Base-by-base conservation (phyloP, 2,797 vertebrate genomes). In the Coregonus ussuriensis region DNA sequence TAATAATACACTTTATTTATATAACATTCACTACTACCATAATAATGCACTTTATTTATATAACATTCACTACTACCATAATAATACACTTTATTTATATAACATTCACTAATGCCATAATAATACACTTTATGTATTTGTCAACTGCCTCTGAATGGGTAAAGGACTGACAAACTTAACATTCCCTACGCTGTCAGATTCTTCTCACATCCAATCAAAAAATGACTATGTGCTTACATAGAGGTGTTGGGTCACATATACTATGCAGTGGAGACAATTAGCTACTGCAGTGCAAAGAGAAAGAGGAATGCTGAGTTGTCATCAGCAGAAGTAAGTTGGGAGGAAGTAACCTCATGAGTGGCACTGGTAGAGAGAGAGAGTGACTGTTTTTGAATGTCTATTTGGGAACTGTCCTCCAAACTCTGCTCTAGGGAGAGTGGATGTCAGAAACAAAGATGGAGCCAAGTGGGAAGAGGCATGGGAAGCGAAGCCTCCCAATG, bases 331-430 rank as follows among this genome's bases (percentile, higher is more conserved):
- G 71, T 5, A 53, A 4, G 37, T 47, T 15, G 41, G 41, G 2
- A 51, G 37, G 15, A 41, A 47, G 16, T 41, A 41, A 11, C 16
- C 33, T n/a, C 15, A 1, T 37, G 18, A 21, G 67, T 62, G 35
- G 37, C 15, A 74, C 21, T 52, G 37, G 62, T 3, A 15, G 63
- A 75, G 74, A 29, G 37, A 72, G 74, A 72, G 74, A 31, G 52
- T 71, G 69, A 25, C 41, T 81, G 33, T 82, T 79, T 81, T 66
- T 35, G 74, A 63, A 47, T 56, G 70, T 74, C 74, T 72, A 74
- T 47, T 59, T 47, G 3, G 37, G 47, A 56, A 51, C 62, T 72
- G 31, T 56, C 21, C 1, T 56, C 51, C 18, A 41, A 70, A 51
- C 4, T 71, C 37, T 21, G 35, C 73, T 25, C n/a, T 52, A 25